Evolutionary conservation across 2,888 invertebrate genomes (phyloP).

Genomic region (Cantharis rufa): DNA sequence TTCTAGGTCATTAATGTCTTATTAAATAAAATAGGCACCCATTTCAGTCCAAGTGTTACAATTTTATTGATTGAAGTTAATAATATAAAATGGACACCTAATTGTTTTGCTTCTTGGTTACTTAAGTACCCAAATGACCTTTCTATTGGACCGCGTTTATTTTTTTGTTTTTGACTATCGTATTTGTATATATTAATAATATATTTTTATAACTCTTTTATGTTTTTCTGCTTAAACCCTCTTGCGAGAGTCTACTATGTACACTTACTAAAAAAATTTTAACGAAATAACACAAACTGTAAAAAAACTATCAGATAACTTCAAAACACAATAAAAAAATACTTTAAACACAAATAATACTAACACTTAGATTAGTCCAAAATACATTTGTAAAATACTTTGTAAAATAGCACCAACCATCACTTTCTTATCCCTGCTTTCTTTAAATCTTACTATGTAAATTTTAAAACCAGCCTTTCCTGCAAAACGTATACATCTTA

Average conservation of each 20-base stretch:
- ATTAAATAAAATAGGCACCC: constrained; percentile 43
- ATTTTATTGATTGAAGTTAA: constrained; percentile 41
- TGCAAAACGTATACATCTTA: constrained; percentile 9
- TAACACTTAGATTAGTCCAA: constrained; percentile 27
- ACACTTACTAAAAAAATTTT: neutral
- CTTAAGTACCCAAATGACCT: constrained; percentile 40
- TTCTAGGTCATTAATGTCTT: constrained; percentile 35
- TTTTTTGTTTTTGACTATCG: neutral
- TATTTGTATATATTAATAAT: neutral
- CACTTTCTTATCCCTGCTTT: constrained; percentile 38
- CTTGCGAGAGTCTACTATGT: neutral
- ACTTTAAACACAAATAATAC: constrained; percentile 17
- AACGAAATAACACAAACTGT: constrained; percentile 1
- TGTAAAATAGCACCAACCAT: constrained; percentile 48
- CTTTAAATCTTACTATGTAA: neutral
- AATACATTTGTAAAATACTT: constrained; percentile 24
- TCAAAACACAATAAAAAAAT: constrained; percentile 13
- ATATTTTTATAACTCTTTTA: neutral
- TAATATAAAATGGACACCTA: constrained; percentile 31
- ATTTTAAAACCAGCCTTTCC: constrained; percentile 14
- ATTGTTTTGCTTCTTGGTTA: constrained; percentile 6
- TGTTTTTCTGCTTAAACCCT: neutral
- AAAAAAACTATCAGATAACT: neutral
- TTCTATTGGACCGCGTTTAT: constrained; percentile 38
- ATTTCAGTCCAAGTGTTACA: constrained; percentile 45